Base-by-base conservation (phyloP, 2,113 vertebrate genomes). In the Zosterops hypoxanthus region DNA sequence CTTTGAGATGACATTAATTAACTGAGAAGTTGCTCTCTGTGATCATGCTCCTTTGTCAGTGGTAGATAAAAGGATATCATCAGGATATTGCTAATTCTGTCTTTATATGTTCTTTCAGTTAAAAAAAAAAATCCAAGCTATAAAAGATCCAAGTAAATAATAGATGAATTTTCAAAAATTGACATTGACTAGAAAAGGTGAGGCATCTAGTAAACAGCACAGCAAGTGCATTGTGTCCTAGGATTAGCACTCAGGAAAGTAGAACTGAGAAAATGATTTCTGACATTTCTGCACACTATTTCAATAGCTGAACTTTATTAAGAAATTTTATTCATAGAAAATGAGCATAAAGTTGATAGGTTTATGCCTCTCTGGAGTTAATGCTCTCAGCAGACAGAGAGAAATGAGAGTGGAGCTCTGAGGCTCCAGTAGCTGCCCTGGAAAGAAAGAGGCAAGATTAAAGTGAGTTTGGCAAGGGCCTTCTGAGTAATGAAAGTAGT, bases 1-100 rank as follows among this genome's bases (percentile, higher is more conserved):
- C 64, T 63, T 57, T 73, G 68, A 83, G 72, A 50, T 91, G 68
- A 88, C 52, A 87, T 94, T 92, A 95, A 88, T 93, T 94, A 94
- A 92, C 55, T 70, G 42, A 90, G 90, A 92, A 93, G 28, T 56
- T 86, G 49, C 44, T 70, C 41, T 83, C 64, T 2, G 0, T 52
- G 34, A 81, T 70, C 68, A 39, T 39, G 39, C 75, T 53, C 28
- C 44, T 95, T 86, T 86, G 63, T 85, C 47, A 57, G n/a, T 86
- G 55, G 26, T 59, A 95, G 88, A 90, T 80, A 69, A 81, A 90
- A 78, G 47, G 59, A 44, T 95, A 86, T 41, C 56, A 86, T 76
- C 28, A 66, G 46, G 47, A 93, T 84, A 82, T 66, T 69, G 49
- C 42, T 97, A 85, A 75, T 79, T 65, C 33, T 61, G 34, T 66